Evolutionary conservation across 2,113 vertebrate species (phyloP).

Genomic region (Zapus hudsonius): DNA sequence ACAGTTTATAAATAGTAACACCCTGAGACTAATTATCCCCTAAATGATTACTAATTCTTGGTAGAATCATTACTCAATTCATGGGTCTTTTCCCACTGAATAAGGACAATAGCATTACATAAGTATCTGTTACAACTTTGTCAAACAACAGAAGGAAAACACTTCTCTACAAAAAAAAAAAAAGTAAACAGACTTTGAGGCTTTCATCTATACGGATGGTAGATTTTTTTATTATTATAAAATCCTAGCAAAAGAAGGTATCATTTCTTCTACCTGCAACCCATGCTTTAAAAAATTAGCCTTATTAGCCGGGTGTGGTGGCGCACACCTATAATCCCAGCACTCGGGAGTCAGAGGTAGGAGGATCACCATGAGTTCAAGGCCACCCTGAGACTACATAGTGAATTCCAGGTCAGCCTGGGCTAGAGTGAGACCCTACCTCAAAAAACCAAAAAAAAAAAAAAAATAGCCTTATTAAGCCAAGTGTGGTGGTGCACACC

Average conservation of each 20-base stretch:
- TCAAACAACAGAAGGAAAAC: not conserved
- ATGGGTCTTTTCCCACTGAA: constrained; percentile 23
- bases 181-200: constrained; percentile 13
- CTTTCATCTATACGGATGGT: not conserved
- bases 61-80: constrained; percentile 2
- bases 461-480: not conserved
- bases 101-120: constrained; percentile 30
- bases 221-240: constrained; percentile 39
- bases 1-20: not conserved
- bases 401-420: too few relatives aligned
- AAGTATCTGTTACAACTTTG: constrained; percentile 23
- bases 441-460: too few relatives aligned
- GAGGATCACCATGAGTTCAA: too few relatives aligned
- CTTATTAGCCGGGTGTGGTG: constrained; percentile 1
- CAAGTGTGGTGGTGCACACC: too few relatives aligned
- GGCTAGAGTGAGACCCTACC: too few relatives aligned
- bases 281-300: not conserved
- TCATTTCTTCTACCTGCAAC: constrained; percentile 8
- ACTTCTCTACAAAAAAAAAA: constrained; percentile 2
- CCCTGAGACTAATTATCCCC: not conserved
- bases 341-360: not conserved
- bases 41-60: constrained; percentile 9
- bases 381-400: too few relatives aligned
- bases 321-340: not conserved
- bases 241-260: constrained; percentile 16